These are phyloP conservation scores for Drosophila auraria DNA, from an alignment of 1,140 invertebrate genomes.

Conservation along the genomic window DNA sequence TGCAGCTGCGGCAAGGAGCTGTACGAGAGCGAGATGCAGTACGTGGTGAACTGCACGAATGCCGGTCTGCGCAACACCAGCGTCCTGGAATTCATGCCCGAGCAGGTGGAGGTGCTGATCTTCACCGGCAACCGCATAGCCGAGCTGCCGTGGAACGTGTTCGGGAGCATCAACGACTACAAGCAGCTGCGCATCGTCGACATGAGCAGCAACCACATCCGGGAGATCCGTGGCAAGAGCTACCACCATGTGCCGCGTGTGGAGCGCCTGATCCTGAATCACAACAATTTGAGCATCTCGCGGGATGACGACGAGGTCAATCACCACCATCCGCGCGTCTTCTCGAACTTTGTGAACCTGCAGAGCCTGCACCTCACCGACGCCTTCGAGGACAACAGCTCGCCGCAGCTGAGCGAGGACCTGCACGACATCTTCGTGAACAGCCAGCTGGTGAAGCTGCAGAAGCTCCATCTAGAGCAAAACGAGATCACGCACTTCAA, in stretches of 20 bases:
- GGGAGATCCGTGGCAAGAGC: constrained; percentile 90
- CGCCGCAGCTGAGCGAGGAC: constrained; percentile 87
- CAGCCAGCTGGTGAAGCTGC: constrained; percentile 89
- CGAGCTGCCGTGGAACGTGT: constrained; percentile 90
- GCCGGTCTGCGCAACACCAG: constrained; percentile 87
- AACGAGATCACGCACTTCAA: constrained; percentile 90
- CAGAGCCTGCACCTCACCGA: constrained; percentile 91
- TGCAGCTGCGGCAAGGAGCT: constrained; percentile 87
- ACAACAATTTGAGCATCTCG: constrained; percentile 90
- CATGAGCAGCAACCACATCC: constrained; percentile 92
- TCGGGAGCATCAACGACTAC: constrained; percentile 88
- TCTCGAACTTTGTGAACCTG: constrained; percentile 92
- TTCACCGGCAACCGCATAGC: constrained; percentile 90
- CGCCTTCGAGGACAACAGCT: constrained; percentile 90
- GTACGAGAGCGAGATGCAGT: constrained; percentile 86
- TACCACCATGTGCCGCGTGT: constrained; percentile 91
- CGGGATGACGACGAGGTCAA: constrained; percentile 86
- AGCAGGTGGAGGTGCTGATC: constrained; percentile 89
- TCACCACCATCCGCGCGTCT: constrained; percentile 90
- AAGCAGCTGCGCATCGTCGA: constrained; percentile 89
- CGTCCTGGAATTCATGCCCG: constrained; percentile 88
- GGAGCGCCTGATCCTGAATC: constrained; percentile 90
- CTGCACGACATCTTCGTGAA: constrained; percentile 91
- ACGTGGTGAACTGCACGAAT: constrained; percentile 91
- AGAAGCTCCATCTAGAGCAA: constrained; percentile 91